These are phyloP conservation scores for Bagarius yarrelli DNA, from an alignment of 2,113 vertebrate genomes.

Conservation along the genomic window DNA sequence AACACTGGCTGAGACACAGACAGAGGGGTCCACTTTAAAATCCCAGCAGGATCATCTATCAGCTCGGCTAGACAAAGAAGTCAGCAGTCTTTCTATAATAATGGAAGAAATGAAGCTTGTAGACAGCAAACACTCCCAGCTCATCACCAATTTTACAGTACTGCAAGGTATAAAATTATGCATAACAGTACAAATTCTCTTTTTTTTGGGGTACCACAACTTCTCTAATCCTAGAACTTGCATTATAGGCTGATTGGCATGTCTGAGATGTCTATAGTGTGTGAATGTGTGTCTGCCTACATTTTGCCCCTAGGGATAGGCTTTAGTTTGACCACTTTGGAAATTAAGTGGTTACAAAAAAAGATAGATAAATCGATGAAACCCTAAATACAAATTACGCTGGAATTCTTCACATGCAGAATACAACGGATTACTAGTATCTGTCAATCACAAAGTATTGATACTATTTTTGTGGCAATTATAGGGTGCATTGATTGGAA, in stretches of 20 bases:
- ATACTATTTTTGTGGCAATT: neutral
- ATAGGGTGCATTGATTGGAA: neutral
- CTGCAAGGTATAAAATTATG: constrained; percentile 78
- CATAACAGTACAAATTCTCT: too few species aligned
- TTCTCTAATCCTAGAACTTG: too few species aligned
- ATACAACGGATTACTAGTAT: neutral
- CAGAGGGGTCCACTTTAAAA: constrained; percentile 77
- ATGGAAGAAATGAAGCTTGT: constrained; percentile 99
- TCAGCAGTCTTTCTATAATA: constrained; percentile 86
- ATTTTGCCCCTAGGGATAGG: too few species aligned
- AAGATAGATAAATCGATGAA: too few species aligned
- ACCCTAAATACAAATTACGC: too few species aligned
- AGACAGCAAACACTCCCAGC: constrained; percentile 91
- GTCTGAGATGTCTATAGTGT: too few species aligned
- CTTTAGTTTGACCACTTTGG: too few species aligned
- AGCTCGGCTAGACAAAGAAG: constrained; percentile 85
- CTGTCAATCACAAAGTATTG: neutral
- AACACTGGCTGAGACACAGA: constrained; percentile 77
- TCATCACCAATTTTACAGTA: constrained; percentile 96
- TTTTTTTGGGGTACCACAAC: neutral
- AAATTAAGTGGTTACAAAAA: too few species aligned
- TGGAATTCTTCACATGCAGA: neutral
- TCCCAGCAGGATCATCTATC: constrained; percentile 86
- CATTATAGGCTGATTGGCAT: too few species aligned
- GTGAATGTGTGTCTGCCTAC: too few species aligned